Evolutionary conservation across 2,888 invertebrate genomes (phyloP), one percentile per base, ranked within the genome.

Genomic region (Athrips mouffetella): DNA sequence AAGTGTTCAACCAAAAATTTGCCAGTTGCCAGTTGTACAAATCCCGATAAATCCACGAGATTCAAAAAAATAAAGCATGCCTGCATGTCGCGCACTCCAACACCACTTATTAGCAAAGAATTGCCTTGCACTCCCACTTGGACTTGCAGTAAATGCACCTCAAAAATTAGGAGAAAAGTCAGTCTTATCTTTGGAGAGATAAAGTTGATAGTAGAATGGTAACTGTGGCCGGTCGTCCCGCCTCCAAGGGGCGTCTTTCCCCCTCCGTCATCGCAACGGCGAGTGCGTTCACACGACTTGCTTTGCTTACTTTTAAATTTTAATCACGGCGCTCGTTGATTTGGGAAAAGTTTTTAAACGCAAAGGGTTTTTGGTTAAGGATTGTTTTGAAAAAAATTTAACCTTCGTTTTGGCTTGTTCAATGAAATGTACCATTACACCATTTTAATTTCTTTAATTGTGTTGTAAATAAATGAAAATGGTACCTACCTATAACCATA

Each of bases 171-270:
- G 6, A 3, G 13, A 0, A 67, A 56, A 61, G 51, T 50, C 1
- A 48, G 62, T 66, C 55, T 50, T 78, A 68, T 15, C 0, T 0
- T 0, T 0, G 0, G 0, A 0, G 0, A 0, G 1, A 54, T 75
- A 80, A 53, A 60, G 75, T 69, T 39, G 30, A 54, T 25, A 63
- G 62, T 76, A 1, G 58, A 45, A 49, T 59, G 63, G 31, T 23
- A 8, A 8, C 7, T 15, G 8, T 1, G 13, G 27, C n/a, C 20
- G 35, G 54, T 53, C 64, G 86, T 63, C 82, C 86, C 87, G 87
- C 87, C 87, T 81, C 71, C 75, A 78, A 75, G 80, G 86, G 87
- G 87, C 87, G 87, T 80, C 76, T 63, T 70, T 73, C 76, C 81
- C 81, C 82, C 81, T 73, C 76, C 73, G 68, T 69, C 65, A 70